Percentiles rank a stretch among this genome's conserved stretches.
Evolutionary conservation across 2,113 vertebrate species (phyloP).

Genomic region (Leptobrachium leishanense): DNA sequence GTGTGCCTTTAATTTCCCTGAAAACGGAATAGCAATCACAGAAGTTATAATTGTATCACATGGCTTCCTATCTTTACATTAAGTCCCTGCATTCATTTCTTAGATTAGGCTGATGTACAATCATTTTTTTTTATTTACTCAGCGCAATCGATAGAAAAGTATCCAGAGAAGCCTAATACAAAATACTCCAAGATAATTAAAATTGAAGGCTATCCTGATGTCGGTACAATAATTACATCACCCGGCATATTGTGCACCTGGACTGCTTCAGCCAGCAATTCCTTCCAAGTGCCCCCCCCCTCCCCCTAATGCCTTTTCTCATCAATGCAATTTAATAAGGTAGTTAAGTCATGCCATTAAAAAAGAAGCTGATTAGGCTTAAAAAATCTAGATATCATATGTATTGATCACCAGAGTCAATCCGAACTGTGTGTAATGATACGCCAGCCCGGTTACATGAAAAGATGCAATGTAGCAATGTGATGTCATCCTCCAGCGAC

Average conservation of each 20-base stretch:
- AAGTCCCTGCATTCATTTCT: background rate
- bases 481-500: no score
- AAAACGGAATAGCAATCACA: background rate
- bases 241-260: background rate
- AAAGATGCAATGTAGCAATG: no score
- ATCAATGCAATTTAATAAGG: conserved; percentile 31
- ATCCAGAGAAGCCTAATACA: background rate
- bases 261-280: conserved; percentile 2
- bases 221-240: conserved; percentile 12
- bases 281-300: background rate
- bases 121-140: conserved; percentile 1
- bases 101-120: conserved; percentile 17
- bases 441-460: no score
- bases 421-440: no score
- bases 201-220: conserved; percentile 15
- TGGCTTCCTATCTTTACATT: background rate
- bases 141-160: conserved; percentile 21
- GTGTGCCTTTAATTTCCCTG: background rate
- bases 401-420: background rate
- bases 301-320: conserved; percentile 18
- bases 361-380: background rate
- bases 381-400: background rate
- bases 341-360: background rate
- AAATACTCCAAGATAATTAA: conserved; percentile 34
- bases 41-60: background rate